phyloP scores from a whole-genome alignment of 2,888 invertebrate genomes.

The Labia minor region DNA sequence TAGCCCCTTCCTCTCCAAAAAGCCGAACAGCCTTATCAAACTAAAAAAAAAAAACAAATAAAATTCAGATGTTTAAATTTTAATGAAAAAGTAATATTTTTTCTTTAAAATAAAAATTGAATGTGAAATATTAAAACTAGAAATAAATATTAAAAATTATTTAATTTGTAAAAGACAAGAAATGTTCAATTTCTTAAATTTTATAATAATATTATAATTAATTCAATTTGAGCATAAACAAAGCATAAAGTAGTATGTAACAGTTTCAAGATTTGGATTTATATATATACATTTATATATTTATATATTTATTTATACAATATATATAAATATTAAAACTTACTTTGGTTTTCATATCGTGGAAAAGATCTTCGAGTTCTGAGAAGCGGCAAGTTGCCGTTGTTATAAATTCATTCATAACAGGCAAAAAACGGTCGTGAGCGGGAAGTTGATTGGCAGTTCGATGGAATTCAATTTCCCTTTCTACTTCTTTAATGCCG shows the following conservation, averaged over 20 bases:
- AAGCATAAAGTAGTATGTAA: no score
- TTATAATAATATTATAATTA: no score
- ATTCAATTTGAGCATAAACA: no score
- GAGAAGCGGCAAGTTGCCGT: constrained; percentile 84
- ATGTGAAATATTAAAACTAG: constrained; percentile 18
- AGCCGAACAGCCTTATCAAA: constrained; percentile 78
- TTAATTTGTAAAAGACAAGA: no score
- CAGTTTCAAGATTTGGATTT: no score
- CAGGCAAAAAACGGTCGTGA: constrained; percentile 77
- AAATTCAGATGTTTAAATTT: constrained; percentile 19
- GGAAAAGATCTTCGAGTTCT: constrained; percentile 83
- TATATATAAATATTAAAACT: no score
- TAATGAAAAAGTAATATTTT: constrained; percentile 15
- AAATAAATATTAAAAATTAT: constrained; percentile 17
- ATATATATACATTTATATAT: no score
- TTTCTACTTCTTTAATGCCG: constrained; percentile 75
- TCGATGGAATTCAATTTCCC: constrained; percentile 84
- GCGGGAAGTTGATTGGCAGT: constrained; percentile 52
- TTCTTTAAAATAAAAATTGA: not conserved
- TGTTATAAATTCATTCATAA: constrained; percentile 90
- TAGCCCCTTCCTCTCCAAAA: constrained; percentile 80
- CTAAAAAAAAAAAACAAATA: constrained; percentile 39
- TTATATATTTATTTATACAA: no score
- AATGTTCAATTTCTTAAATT: no score
- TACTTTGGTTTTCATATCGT: constrained; percentile 83